Base-by-base conservation (phyloP, 2,113 vertebrate genomes). In the Malurus cyaneus region DNA sequence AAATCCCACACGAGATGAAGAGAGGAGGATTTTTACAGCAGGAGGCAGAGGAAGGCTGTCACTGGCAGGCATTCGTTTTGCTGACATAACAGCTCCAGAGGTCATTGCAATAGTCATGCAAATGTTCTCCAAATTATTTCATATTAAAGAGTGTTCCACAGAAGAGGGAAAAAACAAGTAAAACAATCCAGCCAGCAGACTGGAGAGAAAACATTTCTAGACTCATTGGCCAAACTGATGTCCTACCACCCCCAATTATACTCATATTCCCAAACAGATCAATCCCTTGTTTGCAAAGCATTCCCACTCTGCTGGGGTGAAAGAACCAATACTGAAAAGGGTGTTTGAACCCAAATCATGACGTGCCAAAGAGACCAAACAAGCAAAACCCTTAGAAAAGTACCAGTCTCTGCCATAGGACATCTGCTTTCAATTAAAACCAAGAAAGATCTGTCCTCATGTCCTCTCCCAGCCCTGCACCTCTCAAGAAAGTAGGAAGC, bases 1-100 rank as follows among this genome's bases (percentile, higher is more conserved):
- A 88, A 44, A n/a, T 81, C 47, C 44, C 69, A 73, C 0, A 0
- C 19, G n/a, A 21, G 2, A 1, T 25, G 32, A 52, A 25, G 34
- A 47, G 5, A 57, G 16, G 8, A 84, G 18, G 41, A 50, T 34
- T 86, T 77, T 8, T 14, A 62, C 5, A 89, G 36, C 56, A 77
- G 20, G 8, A 76, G 49, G 14, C 0, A 61, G 28, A 89, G 31
- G 19, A 47, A 31, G 21, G 44, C 26, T 9, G 1, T 56, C 17
- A 79, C 5, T 31, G 18, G 36, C 11, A 54, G 34, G 24, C 8
- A 2, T 64, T 65, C 42, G 36, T 74, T 88, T 82, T 65, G 67
- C 59, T 82, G 47, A 73, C 31, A 8, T 21, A 88, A 90, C n/a
- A 76, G 18, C n/a, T 61, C 20, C 47, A 92, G 39, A 62, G 29